phyloP scores from a whole-genome alignment of 2,797 vertebrate species.

The Decapterus maruadsi region DNA sequence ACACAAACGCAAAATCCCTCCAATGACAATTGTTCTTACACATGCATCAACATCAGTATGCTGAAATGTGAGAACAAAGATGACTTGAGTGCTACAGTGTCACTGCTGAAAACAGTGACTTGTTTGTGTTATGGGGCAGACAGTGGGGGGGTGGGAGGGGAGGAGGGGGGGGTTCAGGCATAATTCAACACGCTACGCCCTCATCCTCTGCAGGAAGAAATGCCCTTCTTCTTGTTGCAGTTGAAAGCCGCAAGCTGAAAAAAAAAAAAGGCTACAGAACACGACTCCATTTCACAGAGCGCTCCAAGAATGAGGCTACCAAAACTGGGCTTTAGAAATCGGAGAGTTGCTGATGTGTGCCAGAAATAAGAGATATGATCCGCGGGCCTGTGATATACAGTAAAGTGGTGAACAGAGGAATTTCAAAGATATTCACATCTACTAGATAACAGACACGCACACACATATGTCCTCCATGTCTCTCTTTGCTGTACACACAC shows the following conservation, averaged over 20 bases:
- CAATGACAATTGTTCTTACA: constrained; percentile 26
- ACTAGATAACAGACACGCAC: neutral
- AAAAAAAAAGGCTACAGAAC: neutral
- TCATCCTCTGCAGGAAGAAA: constrained; percentile 30
- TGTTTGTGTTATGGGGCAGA: constrained; percentile 33
- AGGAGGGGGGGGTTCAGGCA: neutral
- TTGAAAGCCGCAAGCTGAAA: neutral
- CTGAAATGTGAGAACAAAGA: constrained; percentile 24
- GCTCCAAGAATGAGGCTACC: neutral
- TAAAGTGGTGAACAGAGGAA: constrained; percentile 7
- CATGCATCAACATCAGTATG: neutral
- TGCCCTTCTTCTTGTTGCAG: constrained; percentile 30
- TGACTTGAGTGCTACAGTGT: constrained; percentile 6
- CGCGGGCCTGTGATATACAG: neutral
- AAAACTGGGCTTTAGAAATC: constrained; percentile 1
- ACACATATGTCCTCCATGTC: neutral
- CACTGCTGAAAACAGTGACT: neutral
- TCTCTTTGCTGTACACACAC: too few relatives aligned
- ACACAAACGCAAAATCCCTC: constrained; percentile 12
- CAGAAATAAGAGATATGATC: neutral
- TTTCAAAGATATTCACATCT: constrained; percentile 16
- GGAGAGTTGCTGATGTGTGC: neutral
- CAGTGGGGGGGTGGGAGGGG: constrained; percentile 1
- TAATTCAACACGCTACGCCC: constrained; percentile 33
- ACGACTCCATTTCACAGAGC: constrained; percentile 31